Evolutionary conservation across 1,140 invertebrate genomes (phyloP).

Genomic region (Brachionus calyciflorus): DNA sequence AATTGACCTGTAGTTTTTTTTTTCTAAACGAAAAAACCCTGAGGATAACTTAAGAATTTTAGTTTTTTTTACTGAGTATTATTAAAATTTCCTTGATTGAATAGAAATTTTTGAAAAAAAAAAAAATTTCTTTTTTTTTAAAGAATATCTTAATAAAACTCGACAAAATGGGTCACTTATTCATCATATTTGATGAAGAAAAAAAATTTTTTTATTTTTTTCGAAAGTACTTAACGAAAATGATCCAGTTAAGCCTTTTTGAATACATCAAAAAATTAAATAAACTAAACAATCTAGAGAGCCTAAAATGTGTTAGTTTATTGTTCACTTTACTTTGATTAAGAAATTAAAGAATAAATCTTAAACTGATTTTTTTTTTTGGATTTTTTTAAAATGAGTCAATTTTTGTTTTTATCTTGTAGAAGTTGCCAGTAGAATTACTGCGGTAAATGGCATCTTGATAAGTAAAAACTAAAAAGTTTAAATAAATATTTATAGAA

Average conservation of each 20-base stretch:
- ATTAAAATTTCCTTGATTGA: background rate
- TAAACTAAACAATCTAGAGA: background rate
- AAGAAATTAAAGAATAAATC: too few species aligned
- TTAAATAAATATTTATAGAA: conserved; percentile 38
- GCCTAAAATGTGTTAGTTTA: too few species aligned
- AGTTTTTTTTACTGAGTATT: background rate
- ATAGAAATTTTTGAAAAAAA: too few species aligned
- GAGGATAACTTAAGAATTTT: too few species aligned
- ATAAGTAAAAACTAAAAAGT: conserved; percentile 9
- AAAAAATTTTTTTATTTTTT: background rate
- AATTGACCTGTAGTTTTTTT: conserved; percentile 3
- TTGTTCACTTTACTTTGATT: too few species aligned
- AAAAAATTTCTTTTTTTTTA: too few species aligned
- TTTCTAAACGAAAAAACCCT: too few species aligned
- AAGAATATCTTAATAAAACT: conserved; percentile 1
- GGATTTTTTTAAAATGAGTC: too few species aligned
- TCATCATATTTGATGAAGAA: background rate
- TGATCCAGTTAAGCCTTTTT: background rate
- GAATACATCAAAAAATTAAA: conserved; percentile 3
- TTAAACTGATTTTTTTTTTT: too few species aligned
- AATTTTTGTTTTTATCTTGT: too few species aligned
- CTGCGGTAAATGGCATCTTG: conserved; percentile 21
- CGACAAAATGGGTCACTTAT: background rate
- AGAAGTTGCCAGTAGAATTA: background rate
- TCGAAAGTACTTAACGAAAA: background rate